These are phyloP conservation scores for Phengaris alcon DNA, from an alignment of 2,888 invertebrate species.

Conservation along the genomic window DNA sequence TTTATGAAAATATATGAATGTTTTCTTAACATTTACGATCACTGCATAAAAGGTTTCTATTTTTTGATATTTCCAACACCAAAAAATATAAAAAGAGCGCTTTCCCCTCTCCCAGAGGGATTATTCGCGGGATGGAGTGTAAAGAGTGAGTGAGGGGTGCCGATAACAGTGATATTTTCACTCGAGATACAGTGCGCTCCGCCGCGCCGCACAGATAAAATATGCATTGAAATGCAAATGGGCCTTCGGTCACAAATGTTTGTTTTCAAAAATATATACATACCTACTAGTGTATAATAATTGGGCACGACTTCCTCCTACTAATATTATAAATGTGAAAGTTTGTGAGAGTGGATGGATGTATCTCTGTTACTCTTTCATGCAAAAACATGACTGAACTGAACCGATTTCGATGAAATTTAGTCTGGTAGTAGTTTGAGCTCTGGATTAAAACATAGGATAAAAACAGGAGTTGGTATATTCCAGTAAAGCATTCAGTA, in stretches of 20 bases:
- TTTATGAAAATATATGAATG: background rate
- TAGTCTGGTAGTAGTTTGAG: no score
- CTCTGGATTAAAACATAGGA: no score
- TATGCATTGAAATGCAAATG: slow-evolving; percentile 77
- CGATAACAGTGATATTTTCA: slow-evolving; percentile 66
- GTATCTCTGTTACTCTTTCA: no score
- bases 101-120: slow-evolving; percentile 59
- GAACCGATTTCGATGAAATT: no score
- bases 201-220: slow-evolving; percentile 51
- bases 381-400: no score
- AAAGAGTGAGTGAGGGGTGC: slow-evolving; percentile 63
- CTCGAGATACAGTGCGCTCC: slow-evolving; percentile 38
- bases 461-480: no score
- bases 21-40: background rate
- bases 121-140: slow-evolving; percentile 67
- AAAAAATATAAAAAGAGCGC: slow-evolving; percentile 47
- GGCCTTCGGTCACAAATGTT: background rate
- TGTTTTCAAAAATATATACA: background rate
- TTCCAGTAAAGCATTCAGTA: no score
- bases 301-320: no score
- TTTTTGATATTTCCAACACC: background rate
- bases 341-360: no score
- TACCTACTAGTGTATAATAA: background rate
- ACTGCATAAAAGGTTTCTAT: background rate
- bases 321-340: no score